Evolutionary conservation across 1,140 invertebrate species (phyloP), one percentile per base, ranked within the genome.

Genomic region (Diachasmimorpha longicaudata): DNA sequence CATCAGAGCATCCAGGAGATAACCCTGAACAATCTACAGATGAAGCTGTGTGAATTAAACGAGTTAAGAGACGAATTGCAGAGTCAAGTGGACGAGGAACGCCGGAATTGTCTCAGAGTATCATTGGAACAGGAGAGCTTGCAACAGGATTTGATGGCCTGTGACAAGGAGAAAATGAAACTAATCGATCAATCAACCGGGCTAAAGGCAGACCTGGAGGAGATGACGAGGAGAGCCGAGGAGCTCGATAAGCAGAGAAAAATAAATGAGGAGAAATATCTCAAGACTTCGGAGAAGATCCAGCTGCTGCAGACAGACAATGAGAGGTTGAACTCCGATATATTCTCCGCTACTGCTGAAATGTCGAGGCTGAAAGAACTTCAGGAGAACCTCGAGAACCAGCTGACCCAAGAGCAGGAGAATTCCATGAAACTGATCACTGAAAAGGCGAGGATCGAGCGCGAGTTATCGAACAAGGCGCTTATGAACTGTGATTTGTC

Each of bases 401-500:
- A 39, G 16, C 52, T 73, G 0, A 63, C 52, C 4, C 71, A 73
- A 21, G 52, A 73, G 25, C 71, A 73, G 23, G 55, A 73, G 36
- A 63, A 37, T 16, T 63, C 48, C 14, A 63, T 73, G 23, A 66
- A 73, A 25, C 36, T 73, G 4, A 19, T 73, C 8, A 73, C 71
- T 19, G 71, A 73, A n/a, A 37, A 36, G 0, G 42, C 19, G 0
- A 74, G 37, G 71, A 39, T 82, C 21, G 79, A 78, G 36, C 39
- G 46, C 14, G 42, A 25, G 1, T 0, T 79, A 1, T 71, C 79
- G 10, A 42, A 0, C 6, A 52, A 78, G 11, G 77, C 78, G 21
- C 77, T 75, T 23, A 76, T 79, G 3, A 80, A 75, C 16, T 72
- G 68, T 16, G 77, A 80, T 72, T 55, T 80, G 5, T 46, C 72